Evolutionary conservation across 2,797 vertebrate species (phyloP).

Genomic region (Oreortyx pictus): DNA sequence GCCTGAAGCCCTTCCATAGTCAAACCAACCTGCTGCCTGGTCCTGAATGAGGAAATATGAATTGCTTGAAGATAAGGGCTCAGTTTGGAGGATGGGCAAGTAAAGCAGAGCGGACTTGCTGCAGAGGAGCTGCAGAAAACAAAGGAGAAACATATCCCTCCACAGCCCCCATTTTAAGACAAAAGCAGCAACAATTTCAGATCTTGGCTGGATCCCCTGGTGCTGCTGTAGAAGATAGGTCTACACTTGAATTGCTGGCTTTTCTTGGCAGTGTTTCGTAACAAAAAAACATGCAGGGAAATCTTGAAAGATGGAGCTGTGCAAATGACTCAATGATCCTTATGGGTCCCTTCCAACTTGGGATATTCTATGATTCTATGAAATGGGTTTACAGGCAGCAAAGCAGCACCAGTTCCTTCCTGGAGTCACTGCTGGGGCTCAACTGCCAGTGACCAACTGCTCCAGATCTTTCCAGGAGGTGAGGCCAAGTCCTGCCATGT

Average conservation of each 20-base stretch:
- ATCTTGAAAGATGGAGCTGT: background rate
- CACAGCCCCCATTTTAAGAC: background rate
- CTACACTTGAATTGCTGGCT: slow-evolving; percentile 46
- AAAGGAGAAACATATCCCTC: background rate
- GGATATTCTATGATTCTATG: too few species aligned
- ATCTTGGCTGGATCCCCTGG: background rate
- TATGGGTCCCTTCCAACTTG: background rate
- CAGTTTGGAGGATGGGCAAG: background rate
- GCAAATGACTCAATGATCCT: background rate
- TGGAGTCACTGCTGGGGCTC: background rate
- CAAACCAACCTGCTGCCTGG: background rate
- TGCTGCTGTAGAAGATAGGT: background rate
- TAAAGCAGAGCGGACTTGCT: background rate
- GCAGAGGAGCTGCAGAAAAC: background rate
- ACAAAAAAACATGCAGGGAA: slow-evolving; percentile 36
- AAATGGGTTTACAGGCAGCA: background rate
- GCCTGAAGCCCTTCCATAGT: background rate
- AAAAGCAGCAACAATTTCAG: slow-evolving; percentile 40
- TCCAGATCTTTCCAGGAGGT: background rate
- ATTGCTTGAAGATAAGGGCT: background rate
- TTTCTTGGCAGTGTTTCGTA: slow-evolving; percentile 41
- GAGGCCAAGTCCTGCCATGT: background rate
- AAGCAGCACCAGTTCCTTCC: background rate
- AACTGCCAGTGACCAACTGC: background rate
- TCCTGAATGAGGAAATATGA: background rate